Evolutionary conservation across 2,888 invertebrate species (phyloP), one percentile per base, ranked within the genome.

Genomic region (Dolichopus griseipennis): DNA sequence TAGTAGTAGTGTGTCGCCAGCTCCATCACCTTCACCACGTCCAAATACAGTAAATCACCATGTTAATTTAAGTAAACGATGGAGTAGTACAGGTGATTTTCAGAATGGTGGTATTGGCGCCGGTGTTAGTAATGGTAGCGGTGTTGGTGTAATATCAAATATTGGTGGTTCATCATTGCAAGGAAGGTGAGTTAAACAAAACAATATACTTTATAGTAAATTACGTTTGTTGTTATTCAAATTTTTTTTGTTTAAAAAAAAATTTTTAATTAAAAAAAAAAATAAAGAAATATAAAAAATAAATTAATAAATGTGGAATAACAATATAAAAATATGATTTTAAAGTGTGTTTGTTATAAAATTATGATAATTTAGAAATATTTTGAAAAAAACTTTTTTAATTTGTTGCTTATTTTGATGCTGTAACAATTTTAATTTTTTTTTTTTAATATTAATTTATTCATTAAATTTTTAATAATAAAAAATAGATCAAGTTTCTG

Each of bases 81-180:
- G 92, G 92, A 91, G 87, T 77, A 91, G 91, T 22, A 92, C 92
- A 0, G 91, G 91, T 6, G 93, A 93, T 83, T 93, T 92, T 83
- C 52, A 52, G 52, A 88, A 88, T 76, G 82, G 69, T 80, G 67
- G 75, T 21, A 22, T 64, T 33, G 64, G 64, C 52, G 52, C 52
- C 52, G 52, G 52, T 52, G 52, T 52, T 52, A 15, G 18, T 52
- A 52, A 52, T 52, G 52, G 52, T 52, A 52, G 52, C 15, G 52
- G 52, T 52, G 52, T 52, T 52, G 52, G 52, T 52, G 52, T 52
- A 52, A n/a, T 52, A 18, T 52, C 52, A 18, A 65, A 41, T 34
- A 64, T 66, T 15, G 69, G 69, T 20, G 66, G 68, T 52, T 66
- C 67, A 61, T 52, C 68, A 37, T 37, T 69, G 82, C n/a, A 83